Percentiles rank a stretch among this genome's conserved stretches.
Conservation (phyloP, 2,888 invertebrate species). For the Cecidostiba fungosa region DNA sequence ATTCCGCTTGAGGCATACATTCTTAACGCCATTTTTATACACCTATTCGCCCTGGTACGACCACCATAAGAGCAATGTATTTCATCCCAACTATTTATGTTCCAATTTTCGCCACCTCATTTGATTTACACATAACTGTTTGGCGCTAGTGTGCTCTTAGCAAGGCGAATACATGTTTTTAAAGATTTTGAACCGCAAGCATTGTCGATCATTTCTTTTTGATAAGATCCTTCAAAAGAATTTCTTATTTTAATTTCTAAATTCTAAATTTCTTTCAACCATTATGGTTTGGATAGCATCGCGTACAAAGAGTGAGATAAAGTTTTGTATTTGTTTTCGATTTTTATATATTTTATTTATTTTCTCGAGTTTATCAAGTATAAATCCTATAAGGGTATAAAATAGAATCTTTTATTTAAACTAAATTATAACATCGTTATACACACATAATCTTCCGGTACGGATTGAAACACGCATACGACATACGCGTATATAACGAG, state of each 20-base stretch:
- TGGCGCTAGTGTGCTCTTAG: no score
- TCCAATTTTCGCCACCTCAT: no score
- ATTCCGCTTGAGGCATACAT: neutral
- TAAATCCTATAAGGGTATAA: constrained; percentile 34
- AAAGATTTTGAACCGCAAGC: neutral
- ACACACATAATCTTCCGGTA: constrained; percentile 25
- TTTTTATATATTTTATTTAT: constrained; percentile 56
- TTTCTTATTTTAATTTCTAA: constrained; percentile 26
- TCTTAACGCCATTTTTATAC: constrained; percentile 44
- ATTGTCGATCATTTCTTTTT: no score
- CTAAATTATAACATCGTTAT: neutral
- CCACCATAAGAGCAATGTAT: no score
- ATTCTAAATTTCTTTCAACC: constrained; percentile 24
- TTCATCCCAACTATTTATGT: no score
- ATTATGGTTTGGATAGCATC: constrained; percentile 4
- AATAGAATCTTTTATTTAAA: constrained; percentile 9
- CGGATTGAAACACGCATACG: constrained; percentile 48
- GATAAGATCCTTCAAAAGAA: no score
- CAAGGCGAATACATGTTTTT: constrained; percentile 45
- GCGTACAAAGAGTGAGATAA: neutral
- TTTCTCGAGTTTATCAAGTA: constrained; percentile 39
- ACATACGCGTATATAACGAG: constrained; percentile 66
- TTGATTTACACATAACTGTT: no score
- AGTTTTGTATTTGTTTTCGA: constrained; percentile 33
- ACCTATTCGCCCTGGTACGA: no score